Conservation (phyloP, 2,888 invertebrate genomes). For the Tachina fera region DNA sequence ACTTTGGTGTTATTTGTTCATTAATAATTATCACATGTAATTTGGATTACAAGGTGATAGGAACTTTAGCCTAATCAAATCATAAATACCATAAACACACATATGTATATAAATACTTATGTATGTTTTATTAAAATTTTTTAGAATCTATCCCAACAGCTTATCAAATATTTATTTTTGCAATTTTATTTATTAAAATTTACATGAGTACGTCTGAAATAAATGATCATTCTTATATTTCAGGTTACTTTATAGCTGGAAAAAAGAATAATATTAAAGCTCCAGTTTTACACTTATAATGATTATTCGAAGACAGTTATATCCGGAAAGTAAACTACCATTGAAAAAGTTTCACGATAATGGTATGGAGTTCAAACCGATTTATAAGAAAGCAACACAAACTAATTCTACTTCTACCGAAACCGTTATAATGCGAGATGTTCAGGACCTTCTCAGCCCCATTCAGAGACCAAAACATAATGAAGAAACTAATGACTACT, state of each 20-base stretch:
- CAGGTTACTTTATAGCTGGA: background rate
- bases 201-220: background rate
- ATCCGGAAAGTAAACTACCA: conserved; percentile 50
- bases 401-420: conserved; percentile 74
- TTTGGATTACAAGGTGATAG: too few species aligned
- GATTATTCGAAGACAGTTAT: conserved; percentile 76
- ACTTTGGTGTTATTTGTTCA: too few species aligned
- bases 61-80: too few species aligned
- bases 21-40: too few species aligned
- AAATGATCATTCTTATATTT: background rate
- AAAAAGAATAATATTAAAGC: background rate
- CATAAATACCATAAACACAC: too few species aligned
- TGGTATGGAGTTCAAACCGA: conserved; percentile 61
- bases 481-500: conserved; percentile 22
- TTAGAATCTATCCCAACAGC: too few species aligned
- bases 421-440: conserved; percentile 76
- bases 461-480: conserved; percentile 61
- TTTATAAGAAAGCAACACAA: conserved; percentile 55
- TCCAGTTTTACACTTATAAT: conserved; percentile 67
- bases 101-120: too few species aligned
- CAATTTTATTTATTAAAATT: too few species aligned
- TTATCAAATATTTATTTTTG: too few species aligned
- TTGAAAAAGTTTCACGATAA: conserved; percentile 39
- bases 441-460: conserved; percentile 77
- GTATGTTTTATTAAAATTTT: background rate